A percentile compares a stretch with the other conserved stretches of the same genome.
phyloP scores from a whole-genome alignment of 2,113 vertebrate genomes.

The Syngnathoides biaculeatus region DNA sequence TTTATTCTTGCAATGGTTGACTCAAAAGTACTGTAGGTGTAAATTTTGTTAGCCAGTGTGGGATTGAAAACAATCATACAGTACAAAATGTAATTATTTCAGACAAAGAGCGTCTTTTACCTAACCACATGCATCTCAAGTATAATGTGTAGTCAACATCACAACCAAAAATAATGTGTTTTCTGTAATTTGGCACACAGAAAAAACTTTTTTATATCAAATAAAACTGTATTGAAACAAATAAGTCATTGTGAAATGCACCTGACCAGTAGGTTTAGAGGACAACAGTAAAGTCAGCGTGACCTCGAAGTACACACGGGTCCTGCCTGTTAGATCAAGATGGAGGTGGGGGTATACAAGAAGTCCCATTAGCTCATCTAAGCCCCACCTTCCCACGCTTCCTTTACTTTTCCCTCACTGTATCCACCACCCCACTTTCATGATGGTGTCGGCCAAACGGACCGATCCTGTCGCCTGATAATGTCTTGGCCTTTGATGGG shows the following conservation, averaged over 20 bases:
- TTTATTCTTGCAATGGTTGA: neutral
- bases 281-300: conserved; percentile 54
- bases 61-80: no score
- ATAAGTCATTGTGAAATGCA: neutral
- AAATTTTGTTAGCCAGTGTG: no score
- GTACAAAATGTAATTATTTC: no score
- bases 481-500: conserved; percentile 59
- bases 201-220: no score
- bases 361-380: conserved; percentile 70
- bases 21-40: conserved; percentile 6
- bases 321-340: conserved; percentile 73
- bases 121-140: no score
- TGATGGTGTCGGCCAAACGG: conserved; percentile 62
- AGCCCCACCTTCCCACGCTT: conserved; percentile 3
- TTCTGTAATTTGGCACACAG: neutral
- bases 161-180: neutral
- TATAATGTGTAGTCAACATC: no score
- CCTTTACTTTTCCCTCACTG: conserved; percentile 35
- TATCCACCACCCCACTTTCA: conserved; percentile 64
- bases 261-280: conserved; percentile 23
- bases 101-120: no score
- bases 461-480: conserved; percentile 70
- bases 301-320: conserved; percentile 69
- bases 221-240: conserved; percentile 1
- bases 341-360: conserved; percentile 74